Evolutionary conservation across 2,113 vertebrate species (phyloP).

Genomic region (Pagrus major): DNA sequence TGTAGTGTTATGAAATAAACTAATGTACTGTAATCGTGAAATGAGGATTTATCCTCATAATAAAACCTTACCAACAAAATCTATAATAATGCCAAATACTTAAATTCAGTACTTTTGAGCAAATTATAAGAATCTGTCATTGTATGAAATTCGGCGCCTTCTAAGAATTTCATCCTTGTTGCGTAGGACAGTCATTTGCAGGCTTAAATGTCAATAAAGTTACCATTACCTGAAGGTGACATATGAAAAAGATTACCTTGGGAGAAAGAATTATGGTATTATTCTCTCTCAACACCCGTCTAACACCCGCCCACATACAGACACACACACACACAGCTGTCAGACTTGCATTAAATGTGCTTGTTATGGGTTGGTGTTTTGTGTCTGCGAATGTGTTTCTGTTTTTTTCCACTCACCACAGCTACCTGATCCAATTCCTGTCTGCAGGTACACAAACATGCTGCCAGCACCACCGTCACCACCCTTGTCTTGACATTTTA

Average conservation of each 20-base stretch:
- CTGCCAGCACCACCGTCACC: slow-evolving; percentile 38
- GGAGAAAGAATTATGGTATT: slow-evolving; percentile 36
- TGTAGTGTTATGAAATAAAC: too few relatives aligned
- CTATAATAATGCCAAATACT: too few relatives aligned
- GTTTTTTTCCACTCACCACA: slow-evolving; percentile 17
- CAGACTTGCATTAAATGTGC: slow-evolving; percentile 51
- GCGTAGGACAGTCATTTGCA: neutral
- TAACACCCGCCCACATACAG: slow-evolving; percentile 24
- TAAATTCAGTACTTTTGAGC: neutral
- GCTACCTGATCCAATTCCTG: slow-evolving; percentile 54
- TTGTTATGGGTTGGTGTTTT: slow-evolving; percentile 43
- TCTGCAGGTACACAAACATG: slow-evolving; percentile 58
- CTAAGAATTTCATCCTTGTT: neutral
- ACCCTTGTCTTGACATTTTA: slow-evolving; percentile 74
- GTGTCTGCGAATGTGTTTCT: slow-evolving; percentile 35
- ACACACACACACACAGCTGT: slow-evolving; percentile 20
- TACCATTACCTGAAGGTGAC: slow-evolving; percentile 32
- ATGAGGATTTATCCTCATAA: too few relatives aligned
- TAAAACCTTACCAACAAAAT: too few relatives aligned
- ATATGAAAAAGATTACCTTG: slow-evolving; percentile 26
- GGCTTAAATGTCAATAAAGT: slow-evolving; percentile 35
- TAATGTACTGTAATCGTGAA: too few relatives aligned
- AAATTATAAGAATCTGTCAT: slow-evolving; percentile 11
- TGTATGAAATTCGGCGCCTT: slow-evolving; percentile 17
- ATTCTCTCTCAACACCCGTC: slow-evolving; percentile 31